Percentiles rank a stretch among this genome's conserved stretches.
phyloP scores from a whole-genome alignment of 2,113 vertebrate species.

The Scortum barcoo region DNA sequence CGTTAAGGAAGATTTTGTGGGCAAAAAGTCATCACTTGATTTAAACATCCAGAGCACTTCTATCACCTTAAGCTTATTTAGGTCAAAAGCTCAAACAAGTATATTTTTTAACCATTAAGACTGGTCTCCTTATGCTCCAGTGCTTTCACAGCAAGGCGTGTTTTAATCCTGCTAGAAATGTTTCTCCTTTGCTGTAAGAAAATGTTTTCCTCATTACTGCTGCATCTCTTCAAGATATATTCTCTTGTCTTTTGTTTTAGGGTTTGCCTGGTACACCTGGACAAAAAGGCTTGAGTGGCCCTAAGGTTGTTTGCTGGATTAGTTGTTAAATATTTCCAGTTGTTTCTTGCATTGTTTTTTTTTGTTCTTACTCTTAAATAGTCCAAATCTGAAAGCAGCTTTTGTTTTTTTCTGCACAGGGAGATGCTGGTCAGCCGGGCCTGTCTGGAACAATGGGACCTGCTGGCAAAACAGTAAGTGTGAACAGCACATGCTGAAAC shows the following conservation, averaged over 20 bases:
- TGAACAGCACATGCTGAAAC: background rate
- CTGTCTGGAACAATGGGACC: constrained; percentile 91
- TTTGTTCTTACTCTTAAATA: background rate
- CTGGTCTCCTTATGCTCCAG: background rate
- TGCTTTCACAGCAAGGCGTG: background rate
- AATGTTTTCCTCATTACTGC: background rate
- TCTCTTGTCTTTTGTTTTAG: constrained; percentile 82
- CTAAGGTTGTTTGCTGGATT: constrained; percentile 86
- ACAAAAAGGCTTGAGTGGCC: constrained; percentile 88
- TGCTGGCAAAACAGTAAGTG: constrained; percentile 92
- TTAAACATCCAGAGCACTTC: constrained; percentile 17
- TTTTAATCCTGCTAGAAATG: background rate
- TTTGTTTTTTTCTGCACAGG: constrained; percentile 80
- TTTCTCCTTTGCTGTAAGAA: background rate
- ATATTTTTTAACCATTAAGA: constrained; percentile 1
- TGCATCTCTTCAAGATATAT: background rate
- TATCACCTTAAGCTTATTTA: constrained; percentile 30
- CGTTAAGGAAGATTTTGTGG: background rate
- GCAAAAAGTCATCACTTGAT: constrained; percentile 7
- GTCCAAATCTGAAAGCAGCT: background rate
- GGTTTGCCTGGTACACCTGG: constrained; percentile 93
- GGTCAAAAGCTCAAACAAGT: constrained; percentile 37
- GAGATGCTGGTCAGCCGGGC: constrained; percentile 87
- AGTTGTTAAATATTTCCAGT: background rate
- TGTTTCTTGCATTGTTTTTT: background rate